Evolutionary conservation across 2,113 vertebrate species (phyloP).

Genomic region (Sylvicapra grimmia): DNA sequence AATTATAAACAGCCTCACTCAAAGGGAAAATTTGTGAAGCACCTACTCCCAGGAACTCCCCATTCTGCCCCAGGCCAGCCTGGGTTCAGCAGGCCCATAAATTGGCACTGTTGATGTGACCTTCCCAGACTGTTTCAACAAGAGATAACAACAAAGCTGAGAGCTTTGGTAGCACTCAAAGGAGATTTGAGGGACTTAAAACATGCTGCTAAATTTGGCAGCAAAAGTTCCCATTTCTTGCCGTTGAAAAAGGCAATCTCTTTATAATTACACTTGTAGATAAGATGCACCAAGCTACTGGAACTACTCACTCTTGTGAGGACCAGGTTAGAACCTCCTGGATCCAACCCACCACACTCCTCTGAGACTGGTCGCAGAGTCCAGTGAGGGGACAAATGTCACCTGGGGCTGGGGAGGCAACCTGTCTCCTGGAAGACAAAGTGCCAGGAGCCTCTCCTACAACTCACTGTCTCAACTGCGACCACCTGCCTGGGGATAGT

Average conservation of each 20-base stretch:
- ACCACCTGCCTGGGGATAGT: background rate
- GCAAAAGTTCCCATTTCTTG: conserved; percentile 53
- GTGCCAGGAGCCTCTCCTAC: background rate
- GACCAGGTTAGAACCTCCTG: conserved; percentile 18
- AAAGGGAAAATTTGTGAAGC: conserved; percentile 9
- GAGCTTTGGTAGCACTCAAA: conserved; percentile 68
- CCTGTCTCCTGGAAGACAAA: background rate
- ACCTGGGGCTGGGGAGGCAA: background rate
- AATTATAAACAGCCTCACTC: conserved; percentile 14
- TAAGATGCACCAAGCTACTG: conserved; percentile 20
- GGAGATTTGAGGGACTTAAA: conserved; percentile 70
- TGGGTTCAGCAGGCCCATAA: conserved; percentile 52
- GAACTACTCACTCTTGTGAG: background rate
- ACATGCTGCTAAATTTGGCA: conserved; percentile 63
- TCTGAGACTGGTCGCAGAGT: background rate
- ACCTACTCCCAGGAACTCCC: conserved; percentile 26
- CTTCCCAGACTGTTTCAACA: conserved; percentile 64
- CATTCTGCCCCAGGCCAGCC: background rate
- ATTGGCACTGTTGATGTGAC: conserved; percentile 64
- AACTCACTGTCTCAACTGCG: background rate
- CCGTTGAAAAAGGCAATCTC: conserved; percentile 55
- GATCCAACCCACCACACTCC: background rate
- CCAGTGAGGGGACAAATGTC: background rate
- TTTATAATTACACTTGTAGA: conserved; percentile 62
- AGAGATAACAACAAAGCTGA: conserved; percentile 69